These are phyloP conservation scores for Oreonectes daqikongensis DNA, from an alignment of 2,797 vertebrate genomes.

Conservation along the genomic window DNA sequence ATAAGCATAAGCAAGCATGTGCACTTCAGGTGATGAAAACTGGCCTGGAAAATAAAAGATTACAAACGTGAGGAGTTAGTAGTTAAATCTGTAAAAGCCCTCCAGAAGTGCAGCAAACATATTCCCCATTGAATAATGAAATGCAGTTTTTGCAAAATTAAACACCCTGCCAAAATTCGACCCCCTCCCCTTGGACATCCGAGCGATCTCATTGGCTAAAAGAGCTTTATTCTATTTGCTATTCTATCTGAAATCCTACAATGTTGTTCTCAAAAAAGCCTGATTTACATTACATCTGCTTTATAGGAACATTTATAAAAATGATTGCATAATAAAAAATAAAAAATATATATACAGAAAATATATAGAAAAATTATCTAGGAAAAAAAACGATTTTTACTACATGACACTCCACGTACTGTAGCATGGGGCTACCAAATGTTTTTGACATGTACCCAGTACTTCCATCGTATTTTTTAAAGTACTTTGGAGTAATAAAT, in stretches of 20 bases:
- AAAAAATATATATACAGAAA: too few species aligned
- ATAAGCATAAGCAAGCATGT: neutral
- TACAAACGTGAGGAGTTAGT: neutral
- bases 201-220: slow-evolving; percentile 26
- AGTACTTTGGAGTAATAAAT: too few species aligned
- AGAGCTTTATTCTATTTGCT: slow-evolving; percentile 8
- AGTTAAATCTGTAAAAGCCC: neutral
- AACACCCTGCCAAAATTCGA: neutral
- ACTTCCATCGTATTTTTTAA: too few species aligned
- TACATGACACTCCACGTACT: too few species aligned
- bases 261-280: neutral
- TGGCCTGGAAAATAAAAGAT: slow-evolving; percentile 3
- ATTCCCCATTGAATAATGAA: slow-evolving; percentile 7
- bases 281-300: neutral
- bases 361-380: too few species aligned
- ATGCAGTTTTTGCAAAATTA: slow-evolving; percentile 3
- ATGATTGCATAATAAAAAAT: too few species aligned
- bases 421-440: too few species aligned
- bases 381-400: too few species aligned
- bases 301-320: too few species aligned
- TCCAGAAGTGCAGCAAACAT: slow-evolving; percentile 9
- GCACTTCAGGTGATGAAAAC: slow-evolving; percentile 27
- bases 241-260: neutral
- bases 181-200: slow-evolving; percentile 16
- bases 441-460: too few species aligned